Evolutionary conservation across 2,113 vertebrate genomes (phyloP).

Genomic region (Numenius arquata): DNA sequence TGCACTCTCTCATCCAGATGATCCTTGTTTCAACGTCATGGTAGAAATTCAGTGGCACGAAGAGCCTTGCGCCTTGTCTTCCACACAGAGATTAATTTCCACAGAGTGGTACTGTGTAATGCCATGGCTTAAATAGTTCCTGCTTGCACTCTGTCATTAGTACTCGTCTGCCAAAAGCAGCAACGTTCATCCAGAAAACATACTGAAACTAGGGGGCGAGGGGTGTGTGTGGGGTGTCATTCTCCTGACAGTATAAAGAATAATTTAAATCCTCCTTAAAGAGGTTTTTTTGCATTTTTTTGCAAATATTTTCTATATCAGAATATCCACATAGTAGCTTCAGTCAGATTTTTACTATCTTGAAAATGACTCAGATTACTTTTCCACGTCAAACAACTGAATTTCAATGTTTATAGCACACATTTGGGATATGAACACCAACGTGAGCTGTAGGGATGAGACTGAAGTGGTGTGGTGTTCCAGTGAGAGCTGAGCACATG

Average conservation of each 20-base stretch:
- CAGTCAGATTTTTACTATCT: background rate
- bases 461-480: background rate
- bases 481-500: fast-evolving
- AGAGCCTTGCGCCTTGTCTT: background rate
- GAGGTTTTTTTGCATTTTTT: background rate
- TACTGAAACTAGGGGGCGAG: background rate
- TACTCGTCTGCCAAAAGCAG: background rate
- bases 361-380: background rate
- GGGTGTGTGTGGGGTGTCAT: too few species aligned
- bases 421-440: background rate
- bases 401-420: background rate
- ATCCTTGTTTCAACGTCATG: background rate
- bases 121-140: background rate
- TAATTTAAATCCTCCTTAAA: background rate
- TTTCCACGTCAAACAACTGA: background rate
- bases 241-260: background rate
- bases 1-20: background rate
- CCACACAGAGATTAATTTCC: background rate
- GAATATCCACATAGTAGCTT: background rate
- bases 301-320: background rate
- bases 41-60: background rate
- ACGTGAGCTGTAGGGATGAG: background rate
- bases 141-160: background rate
- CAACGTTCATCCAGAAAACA: background rate
- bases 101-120: background rate